A percentile compares a stretch with the other conserved stretches of the same genome.
These are phyloP conservation scores for Myotis vivesi DNA, from an alignment of 2,797 vertebrate species.

Conservation along the genomic window DNA sequence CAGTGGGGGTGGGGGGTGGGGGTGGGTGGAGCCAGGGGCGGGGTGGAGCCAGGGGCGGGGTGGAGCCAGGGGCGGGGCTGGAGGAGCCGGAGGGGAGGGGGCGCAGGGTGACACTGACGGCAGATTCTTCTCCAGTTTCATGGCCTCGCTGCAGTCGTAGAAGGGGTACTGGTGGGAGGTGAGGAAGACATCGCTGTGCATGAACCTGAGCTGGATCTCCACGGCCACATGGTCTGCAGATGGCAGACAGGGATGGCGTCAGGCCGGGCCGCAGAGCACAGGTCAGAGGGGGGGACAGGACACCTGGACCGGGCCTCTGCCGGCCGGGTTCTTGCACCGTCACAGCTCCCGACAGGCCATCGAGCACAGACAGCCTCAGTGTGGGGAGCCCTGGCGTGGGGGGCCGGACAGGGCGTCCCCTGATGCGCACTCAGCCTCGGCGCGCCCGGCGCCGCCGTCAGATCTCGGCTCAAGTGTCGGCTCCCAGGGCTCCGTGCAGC, in stretches of 20 bases:
- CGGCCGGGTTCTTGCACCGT: accelerated
- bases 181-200: constrained; percentile 86
- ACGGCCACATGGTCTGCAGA: constrained; percentile 92
- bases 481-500: not conserved
- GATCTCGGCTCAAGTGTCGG: not conserved
- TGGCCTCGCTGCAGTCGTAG: constrained; percentile 94
- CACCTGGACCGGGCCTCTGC: not conserved
- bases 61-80: too few species aligned
- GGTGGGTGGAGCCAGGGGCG: too few species aligned
- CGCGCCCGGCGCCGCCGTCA: not conserved
- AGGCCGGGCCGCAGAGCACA: accelerated
- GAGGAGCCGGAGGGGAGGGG: accelerated
- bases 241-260: not conserved
- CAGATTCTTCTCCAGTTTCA: constrained; percentile 90
- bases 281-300: too few species aligned
- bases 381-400: not conserved
- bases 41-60: too few species aligned
- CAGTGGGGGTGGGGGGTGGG: accelerated
- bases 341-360: not conserved
- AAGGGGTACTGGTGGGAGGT: constrained; percentile 92
- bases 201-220: constrained; percentile 85
- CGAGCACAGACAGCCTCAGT: accelerated
- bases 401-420: not conserved
- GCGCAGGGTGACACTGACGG: constrained; percentile 90
- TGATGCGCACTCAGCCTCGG: not conserved